Base-by-base conservation (phyloP, 2,797 vertebrate genomes). In the Spinus pinus region DNA sequence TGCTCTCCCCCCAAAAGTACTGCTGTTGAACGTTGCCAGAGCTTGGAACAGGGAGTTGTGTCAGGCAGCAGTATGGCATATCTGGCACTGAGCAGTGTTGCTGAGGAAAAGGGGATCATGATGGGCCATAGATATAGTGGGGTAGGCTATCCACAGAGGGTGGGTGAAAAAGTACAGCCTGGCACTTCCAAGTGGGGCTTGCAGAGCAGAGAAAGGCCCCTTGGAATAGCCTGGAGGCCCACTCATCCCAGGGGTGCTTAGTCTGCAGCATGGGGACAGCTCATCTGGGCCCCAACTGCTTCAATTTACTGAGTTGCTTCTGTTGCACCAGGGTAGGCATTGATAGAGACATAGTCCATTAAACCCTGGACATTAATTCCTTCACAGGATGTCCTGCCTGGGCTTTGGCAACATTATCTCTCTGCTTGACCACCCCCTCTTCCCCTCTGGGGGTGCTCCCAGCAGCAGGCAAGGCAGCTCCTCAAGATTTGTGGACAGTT, bases 351-450 rank as follows among this genome's bases (percentile, higher is more conserved):
- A 3, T 3, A 65, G 23, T 30, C 24, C 4, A 1, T 61, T 2
- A 3, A 24, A 44, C 16, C 27, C 53, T 60, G 53, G 21, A 49
- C 41, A 24, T 35, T 2, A 57, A 28, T 86, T 88, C 35, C 11
- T 78, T 57, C 3, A 0, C 3, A 8, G 18, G 1, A 2, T 28
- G 33, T 74, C 30, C 33, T 73, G 0, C n/a, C 6, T 71, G 33
- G 33, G 9, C 53, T 73, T 72, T 10, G 0, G 0, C 11, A 3
- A 12, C 1, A 5, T 65, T 27, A 5, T 14, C 17, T 66, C n/a
- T 41, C 2, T 58, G 49, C 31, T 27, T 19, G 11, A 21, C 51
- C 22, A 14, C 28, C 7, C 9, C 28, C 0, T 0, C 27, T 35
- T 64, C 17, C 31, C 61, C 50, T 88, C 42, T 64, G 18, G 13